Base-by-base conservation (phyloP, 2,888 invertebrate species). In the Trypoxylon attenuatum region DNA sequence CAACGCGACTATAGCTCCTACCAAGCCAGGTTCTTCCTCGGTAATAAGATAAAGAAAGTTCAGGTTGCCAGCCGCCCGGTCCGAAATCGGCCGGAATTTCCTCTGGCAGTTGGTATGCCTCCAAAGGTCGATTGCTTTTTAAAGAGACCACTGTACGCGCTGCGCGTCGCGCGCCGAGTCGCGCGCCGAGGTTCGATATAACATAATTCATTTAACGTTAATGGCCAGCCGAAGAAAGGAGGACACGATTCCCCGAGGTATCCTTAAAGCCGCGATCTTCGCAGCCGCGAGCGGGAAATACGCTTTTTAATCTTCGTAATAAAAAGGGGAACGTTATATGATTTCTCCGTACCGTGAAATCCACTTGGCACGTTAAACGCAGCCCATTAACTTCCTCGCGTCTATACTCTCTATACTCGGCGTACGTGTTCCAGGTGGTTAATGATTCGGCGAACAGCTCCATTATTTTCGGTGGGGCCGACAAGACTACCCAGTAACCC, bases 381-480 rank as follows among this genome's bases (percentile, higher is more conserved):
- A n/a, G n/a, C n/a, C n/a, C n/a, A n/a, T n/a, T n/a, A n/a, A n/a
- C n/a, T n/a, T n/a, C n/a, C n/a, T n/a, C n/a, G n/a, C n/a, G n/a
- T n/a, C n/a, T n/a, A n/a, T n/a, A n/a, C n/a, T n/a, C n/a, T n/a
- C n/a, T n/a, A n/a, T n/a, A n/a, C n/a, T n/a, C 13, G 15, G 19
- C 15, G 49, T 50, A 60, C 51, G 73, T 65, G 51, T 62, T 62
- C 73, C 18, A 47, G 50, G 41, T n/a, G 19, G 21, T 38, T 69
- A 69, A 69, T 53, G 50, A 51, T 21, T 52, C 49, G 33, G 8
- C 29, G 45, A 4, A 38, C 41, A 33, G 18, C 52, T 57, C 50
- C 57, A 53, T 70, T 66, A 70, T 56, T 60, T 39, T 22, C 23
- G 18, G 6, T 21, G n/a, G 5, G 52, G 45, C 13, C 33, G 43